phyloP scores from a whole-genome alignment of 2,888 invertebrate species.

The Rhyacophila evoluta region DNA sequence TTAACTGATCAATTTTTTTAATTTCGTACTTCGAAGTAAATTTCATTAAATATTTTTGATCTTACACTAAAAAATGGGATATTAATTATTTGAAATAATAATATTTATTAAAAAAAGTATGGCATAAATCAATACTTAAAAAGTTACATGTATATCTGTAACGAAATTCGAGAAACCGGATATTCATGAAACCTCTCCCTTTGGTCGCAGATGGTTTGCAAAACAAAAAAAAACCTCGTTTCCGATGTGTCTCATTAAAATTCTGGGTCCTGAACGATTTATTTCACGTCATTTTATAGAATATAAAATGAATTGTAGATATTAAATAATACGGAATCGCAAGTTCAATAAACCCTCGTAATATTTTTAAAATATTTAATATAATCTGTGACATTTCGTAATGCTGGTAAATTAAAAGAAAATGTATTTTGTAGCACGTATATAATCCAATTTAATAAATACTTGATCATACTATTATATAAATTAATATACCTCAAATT shows the following conservation, averaged over 20 bases:
- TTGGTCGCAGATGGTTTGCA: constrained; percentile 29
- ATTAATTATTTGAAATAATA: too few relatives aligned
- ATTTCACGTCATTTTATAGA: constrained; percentile 25
- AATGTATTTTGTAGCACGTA: too few relatives aligned
- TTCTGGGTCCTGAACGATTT: constrained; percentile 40
- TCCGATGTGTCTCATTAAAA: constrained; percentile 44
- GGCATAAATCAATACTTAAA: background rate
- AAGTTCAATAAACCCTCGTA: background rate
- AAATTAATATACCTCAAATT: too few relatives aligned
- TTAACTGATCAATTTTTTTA: too few relatives aligned
- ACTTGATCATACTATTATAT: too few relatives aligned
- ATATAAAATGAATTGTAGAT: background rate
- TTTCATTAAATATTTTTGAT: too few relatives aligned
- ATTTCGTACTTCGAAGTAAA: too few relatives aligned
- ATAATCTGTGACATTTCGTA: background rate
- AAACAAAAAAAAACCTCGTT: background rate
- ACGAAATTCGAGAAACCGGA: constrained; percentile 29
- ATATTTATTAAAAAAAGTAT: too few relatives aligned
- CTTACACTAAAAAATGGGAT: too few relatives aligned
- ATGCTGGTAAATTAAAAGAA: too few relatives aligned
- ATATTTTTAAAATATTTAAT: background rate
- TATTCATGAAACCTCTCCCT: background rate
- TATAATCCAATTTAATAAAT: too few relatives aligned
- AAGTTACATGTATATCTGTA: constrained; percentile 4
- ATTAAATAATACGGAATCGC: background rate